These are phyloP conservation scores for Microcebus ravelobensis DNA, from an alignment of 2,113 vertebrate genomes.

Conservation along the genomic window DNA sequence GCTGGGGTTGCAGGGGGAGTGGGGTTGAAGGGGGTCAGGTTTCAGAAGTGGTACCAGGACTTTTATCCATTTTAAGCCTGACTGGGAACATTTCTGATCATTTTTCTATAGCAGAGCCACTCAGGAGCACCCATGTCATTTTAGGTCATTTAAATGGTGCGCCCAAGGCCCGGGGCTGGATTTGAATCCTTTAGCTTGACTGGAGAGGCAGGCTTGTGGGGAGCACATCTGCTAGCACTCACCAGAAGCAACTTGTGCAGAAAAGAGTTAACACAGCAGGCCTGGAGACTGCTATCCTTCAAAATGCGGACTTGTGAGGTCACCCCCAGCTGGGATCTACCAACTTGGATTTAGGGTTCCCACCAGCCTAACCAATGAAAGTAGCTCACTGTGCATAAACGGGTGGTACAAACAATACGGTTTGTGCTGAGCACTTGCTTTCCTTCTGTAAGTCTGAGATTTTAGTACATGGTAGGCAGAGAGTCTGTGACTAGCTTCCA, in stretches of 20 bases:
- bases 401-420: not conserved
- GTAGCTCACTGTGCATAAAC: not conserved
- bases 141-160: not conserved
- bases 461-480: not conserved
- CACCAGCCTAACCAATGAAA: not conserved
- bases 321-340: not conserved
- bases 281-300: not conserved
- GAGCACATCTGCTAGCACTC: not conserved
- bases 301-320: not conserved
- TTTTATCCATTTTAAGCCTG: not conserved
- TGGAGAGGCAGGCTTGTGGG: not conserved
- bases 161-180: not conserved
- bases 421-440: not conserved
- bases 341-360: not conserved
- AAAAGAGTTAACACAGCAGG: not conserved
- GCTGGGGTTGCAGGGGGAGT: not conserved
- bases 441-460: not conserved
- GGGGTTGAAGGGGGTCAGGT: not conserved
- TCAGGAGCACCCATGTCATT: not conserved
- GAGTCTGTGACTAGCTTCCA: not conserved
- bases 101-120: not conserved
- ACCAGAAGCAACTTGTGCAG: not conserved
- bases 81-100: not conserved
- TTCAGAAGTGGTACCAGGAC: not conserved
- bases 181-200: not conserved